Conservation (phyloP, 2,888 invertebrate genomes). For the Lydus trimaculatus region DNA sequence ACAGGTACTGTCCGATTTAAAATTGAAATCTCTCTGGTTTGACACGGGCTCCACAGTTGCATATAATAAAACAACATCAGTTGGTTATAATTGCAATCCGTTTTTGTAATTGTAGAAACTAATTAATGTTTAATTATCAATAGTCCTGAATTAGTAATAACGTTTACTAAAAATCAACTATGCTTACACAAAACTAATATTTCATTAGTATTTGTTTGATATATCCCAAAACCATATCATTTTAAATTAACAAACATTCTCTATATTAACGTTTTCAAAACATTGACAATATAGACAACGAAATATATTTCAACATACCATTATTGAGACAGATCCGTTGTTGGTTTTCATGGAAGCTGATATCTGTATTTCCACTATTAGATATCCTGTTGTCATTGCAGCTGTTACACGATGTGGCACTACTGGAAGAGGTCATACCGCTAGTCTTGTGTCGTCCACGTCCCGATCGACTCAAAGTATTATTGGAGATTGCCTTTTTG, state of each 20-base stretch:
- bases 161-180: no score
- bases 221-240: no score
- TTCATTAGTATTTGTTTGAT: no score
- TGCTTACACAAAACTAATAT: no score
- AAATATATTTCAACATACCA: constrained; percentile 49
- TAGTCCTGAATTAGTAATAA: not conserved
- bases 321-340: constrained; percentile 55
- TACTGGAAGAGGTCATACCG: constrained; percentile 67
- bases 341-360: constrained; percentile 56
- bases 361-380: constrained; percentile 48
- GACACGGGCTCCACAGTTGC: constrained; percentile 10
- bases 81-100: constrained; percentile 29
- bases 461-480: constrained; percentile 56
- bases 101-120: constrained; percentile 26
- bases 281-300: no score
- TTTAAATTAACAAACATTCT: no score
- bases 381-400: constrained; percentile 52
- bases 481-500: constrained; percentile 57
- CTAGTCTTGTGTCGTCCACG: constrained; percentile 59
- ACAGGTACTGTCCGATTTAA: constrained; percentile 51
- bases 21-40: constrained; percentile 27
- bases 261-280: no score
- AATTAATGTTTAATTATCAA: constrained; percentile 28
- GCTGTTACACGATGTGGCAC: constrained; percentile 63
- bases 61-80: constrained; percentile 34